Percentiles rank a stretch among this genome's conserved stretches.
Conservation (phyloP, 2,113 vertebrate genomes). For the Pelusios castaneus region DNA sequence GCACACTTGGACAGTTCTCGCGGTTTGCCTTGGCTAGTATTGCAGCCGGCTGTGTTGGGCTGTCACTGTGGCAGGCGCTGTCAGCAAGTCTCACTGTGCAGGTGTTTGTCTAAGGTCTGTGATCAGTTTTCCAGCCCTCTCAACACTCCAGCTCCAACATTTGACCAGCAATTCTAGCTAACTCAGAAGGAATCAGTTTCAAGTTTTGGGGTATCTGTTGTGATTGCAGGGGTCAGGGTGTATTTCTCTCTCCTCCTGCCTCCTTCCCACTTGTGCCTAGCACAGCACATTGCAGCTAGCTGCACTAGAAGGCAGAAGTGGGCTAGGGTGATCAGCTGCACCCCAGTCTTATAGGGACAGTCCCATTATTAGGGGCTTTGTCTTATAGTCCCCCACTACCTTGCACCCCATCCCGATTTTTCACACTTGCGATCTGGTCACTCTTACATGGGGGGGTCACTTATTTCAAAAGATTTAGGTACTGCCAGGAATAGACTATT, state of each 20-base stretch:
- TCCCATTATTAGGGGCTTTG: neutral
- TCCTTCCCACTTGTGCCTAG: neutral
- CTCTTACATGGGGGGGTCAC: neutral
- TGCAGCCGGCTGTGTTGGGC: too few species aligned
- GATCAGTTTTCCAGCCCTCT: neutral
- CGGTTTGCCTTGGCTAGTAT: too few species aligned
- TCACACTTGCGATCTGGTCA: neutral
- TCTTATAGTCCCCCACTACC: neutral
- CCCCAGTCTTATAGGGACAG: neutral
- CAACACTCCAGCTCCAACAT: neutral
- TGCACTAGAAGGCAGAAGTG: neutral
- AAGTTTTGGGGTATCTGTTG: neutral
- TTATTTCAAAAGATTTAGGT: neutral
- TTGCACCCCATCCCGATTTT: neutral
- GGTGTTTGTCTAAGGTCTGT: neutral
- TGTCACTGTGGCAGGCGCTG: too few species aligned
- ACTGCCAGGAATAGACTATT: neutral
- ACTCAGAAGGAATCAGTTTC: neutral
- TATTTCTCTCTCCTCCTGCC: accelerated
- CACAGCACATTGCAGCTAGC: accelerated
- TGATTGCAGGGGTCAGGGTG: neutral
- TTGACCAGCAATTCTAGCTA: accelerated
- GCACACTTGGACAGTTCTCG: too few species aligned
- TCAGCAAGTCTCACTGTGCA: neutral
- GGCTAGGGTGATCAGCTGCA: neutral